A percentile compares a stretch with the other conserved stretches of the same genome.
Conservation (phyloP, 2,797 vertebrate species). For the Pelobates cultripes region DNA sequence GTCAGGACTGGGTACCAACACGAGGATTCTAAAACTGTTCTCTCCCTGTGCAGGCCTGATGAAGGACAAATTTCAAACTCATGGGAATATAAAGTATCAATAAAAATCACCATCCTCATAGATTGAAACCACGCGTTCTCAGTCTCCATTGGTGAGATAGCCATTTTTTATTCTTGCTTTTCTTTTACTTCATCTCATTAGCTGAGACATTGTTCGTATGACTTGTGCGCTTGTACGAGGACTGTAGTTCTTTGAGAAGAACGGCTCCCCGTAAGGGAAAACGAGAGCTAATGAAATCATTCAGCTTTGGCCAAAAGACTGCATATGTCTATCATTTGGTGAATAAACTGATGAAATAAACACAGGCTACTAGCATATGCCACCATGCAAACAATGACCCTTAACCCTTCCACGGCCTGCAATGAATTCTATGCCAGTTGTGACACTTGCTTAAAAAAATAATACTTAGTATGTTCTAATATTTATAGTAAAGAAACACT, state of each 20-base stretch:
- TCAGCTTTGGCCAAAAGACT: slow-evolving; percentile 15
- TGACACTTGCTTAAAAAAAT: not conserved
- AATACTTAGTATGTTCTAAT: not conserved
- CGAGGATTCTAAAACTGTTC: too few species aligned
- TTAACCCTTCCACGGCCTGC: not conserved
- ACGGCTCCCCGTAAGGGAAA: slow-evolving; percentile 17
- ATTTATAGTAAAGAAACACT: not conserved
- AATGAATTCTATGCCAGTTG: not conserved
- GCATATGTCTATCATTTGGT: slow-evolving; percentile 13
- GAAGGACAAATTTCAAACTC: too few species aligned
- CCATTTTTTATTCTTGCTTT: not conserved
- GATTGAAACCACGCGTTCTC: too few species aligned
- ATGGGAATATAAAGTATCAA: too few species aligned
- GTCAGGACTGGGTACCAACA: too few species aligned
- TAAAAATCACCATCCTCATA: too few species aligned
- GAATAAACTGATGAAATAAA: not conserved
- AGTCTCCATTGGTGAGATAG: not conserved
- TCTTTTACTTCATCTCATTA: slow-evolving; percentile 49
- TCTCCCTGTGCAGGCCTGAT: too few species aligned
- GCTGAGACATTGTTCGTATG: slow-evolving; percentile 11
- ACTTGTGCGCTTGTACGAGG: slow-evolving; percentile 2
- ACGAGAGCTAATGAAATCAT: slow-evolving; percentile 41
- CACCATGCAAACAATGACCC: not conserved
- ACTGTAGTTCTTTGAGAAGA: not conserved
- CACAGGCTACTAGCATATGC: slow-evolving; percentile 16